Evolutionary conservation across 1,140 invertebrate genomes (phyloP), one percentile per base, ranked within the genome.

Genomic region (Berghia stephanieae): DNA sequence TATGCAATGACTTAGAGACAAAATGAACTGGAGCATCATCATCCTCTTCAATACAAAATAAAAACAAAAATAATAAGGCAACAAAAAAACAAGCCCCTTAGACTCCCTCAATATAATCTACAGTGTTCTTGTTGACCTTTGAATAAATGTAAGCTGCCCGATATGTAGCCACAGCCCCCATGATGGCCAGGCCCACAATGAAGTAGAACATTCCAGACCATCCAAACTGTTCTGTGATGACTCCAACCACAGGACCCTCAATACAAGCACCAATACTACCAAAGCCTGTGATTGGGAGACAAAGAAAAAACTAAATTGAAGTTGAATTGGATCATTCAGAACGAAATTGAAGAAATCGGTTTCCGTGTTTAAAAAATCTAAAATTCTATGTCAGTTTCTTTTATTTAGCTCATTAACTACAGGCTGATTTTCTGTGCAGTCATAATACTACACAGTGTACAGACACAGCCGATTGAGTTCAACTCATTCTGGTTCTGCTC

Each of bases 191-290:
- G 0, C 85, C 75, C 31, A 91, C 88, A 89, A 92, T 90, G n/a
- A 90, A 79, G 40, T 89, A 86, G 66, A 92, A 90, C 86, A 91
- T 89, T 31, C 89, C 87, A n/a, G 86, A 85, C 91, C 91, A 92
- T n/a, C 91, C 90, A 78, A 88, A 91, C 8, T 80, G 78, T 10
- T 88, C 86, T 13, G 90, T 86, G 0, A 91, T 83, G 27, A 88
- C 79, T 21, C 90, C 90, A 73, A 92, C 88, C 4, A 92, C 69
- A 31, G 91, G 91, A 1, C 91, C 91, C 83, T 92, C 90, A 36
- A 91, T 78, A 57, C 91, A 90, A 6, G 90, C 90, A 0, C 91
- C 91, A 57, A 92, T 80, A 73, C 90, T 91, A 8, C 91, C 91
- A 84, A 92, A 88, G 24, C 91, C 91, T 88, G 75, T n/a, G n/a